phyloP scores from a whole-genome alignment of 1,140 invertebrate genomes.

The Cecropterus lyciades region DNA sequence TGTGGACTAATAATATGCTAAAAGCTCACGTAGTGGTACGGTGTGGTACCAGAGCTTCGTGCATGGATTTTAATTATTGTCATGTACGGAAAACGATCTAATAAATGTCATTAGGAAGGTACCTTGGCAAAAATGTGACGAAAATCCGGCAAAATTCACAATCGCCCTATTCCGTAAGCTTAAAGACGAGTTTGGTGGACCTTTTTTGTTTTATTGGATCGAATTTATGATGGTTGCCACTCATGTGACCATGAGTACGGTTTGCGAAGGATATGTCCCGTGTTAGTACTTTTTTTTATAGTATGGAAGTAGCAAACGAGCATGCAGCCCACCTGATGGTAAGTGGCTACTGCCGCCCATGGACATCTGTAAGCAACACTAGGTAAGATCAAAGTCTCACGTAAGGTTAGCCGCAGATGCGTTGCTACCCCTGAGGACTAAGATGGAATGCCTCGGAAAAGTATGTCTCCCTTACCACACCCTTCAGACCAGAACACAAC shows the following conservation, averaged over 20 bases:
- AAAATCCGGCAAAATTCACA: conserved; percentile 35
- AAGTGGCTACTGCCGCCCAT: too few relatives aligned
- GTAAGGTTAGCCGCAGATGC: too few relatives aligned
- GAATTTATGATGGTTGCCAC: conserved; percentile 48
- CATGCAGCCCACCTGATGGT: too few relatives aligned
- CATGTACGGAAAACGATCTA: conserved; percentile 80
- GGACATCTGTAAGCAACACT: too few relatives aligned
- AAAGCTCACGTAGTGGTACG: conserved; percentile 68
- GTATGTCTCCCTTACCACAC: too few relatives aligned
- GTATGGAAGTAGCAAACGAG: too few relatives aligned
- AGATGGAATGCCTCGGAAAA: too few relatives aligned
- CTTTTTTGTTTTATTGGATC: conserved; percentile 20
- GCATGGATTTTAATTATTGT: conserved; percentile 83
- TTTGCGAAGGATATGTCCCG: neutral
- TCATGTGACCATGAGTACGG: neutral
- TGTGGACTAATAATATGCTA: conserved; percentile 75
- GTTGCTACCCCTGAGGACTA: too few relatives aligned
- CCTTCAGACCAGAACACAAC: too few relatives aligned
- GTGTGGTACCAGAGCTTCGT: conserved; percentile 74
- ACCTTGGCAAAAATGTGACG: conserved; percentile 50
- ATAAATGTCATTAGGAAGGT: conserved; percentile 82
- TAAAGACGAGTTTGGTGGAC: conserved; percentile 40
- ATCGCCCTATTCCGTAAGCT: conserved; percentile 25
- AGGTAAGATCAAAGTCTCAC: too few relatives aligned
- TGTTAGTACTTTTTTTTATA: neutral